Conservation (phyloP, 1,140 invertebrate species). For the Bombus pyrosoma region DNA sequence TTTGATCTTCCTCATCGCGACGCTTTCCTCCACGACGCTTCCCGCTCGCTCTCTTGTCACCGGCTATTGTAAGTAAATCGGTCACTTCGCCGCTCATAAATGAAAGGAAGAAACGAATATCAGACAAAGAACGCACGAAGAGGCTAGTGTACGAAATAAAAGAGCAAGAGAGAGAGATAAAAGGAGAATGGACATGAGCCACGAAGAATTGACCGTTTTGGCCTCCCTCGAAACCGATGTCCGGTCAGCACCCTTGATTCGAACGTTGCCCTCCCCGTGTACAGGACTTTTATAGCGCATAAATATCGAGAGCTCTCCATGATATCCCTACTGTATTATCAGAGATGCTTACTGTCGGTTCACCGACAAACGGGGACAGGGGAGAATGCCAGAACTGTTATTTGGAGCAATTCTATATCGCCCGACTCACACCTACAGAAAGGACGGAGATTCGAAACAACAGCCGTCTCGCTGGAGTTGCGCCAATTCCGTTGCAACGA, state of each 20-base stretch:
- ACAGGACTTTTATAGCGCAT: slow-evolving; percentile 81
- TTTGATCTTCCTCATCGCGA: slow-evolving; percentile 52
- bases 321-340: slow-evolving; percentile 81
- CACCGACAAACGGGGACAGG: not conserved
- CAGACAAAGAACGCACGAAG: not conserved
- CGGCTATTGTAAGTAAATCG: slow-evolving; percentile 80
- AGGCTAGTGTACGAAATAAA: slow-evolving; percentile 4
- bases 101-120: slow-evolving; percentile 50
- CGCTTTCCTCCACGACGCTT: not conserved
- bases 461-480: slow-evolving; percentile 60
- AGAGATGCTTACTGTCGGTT: slow-evolving; percentile 71
- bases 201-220: slow-evolving; percentile 67
- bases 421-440: slow-evolving; percentile 61
- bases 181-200: slow-evolving; percentile 26
- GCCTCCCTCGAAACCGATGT: slow-evolving; percentile 76
- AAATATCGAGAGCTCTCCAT: slow-evolving; percentile 81
- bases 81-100: slow-evolving; percentile 77
- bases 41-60: slow-evolving; percentile 57
- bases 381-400: slow-evolving; percentile 62
- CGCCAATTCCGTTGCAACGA: slow-evolving; percentile 61
- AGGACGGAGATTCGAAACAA: slow-evolving; percentile 42
- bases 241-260: slow-evolving; percentile 78
- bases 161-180: slow-evolving; percentile 48
- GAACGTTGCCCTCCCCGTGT: slow-evolving; percentile 71
- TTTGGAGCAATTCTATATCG: slow-evolving; percentile 72